Percentiles rank a stretch among this genome's conserved stretches.
phyloP scores from a whole-genome alignment of 2,888 invertebrate species.

The Belgica antarctica region DNA sequence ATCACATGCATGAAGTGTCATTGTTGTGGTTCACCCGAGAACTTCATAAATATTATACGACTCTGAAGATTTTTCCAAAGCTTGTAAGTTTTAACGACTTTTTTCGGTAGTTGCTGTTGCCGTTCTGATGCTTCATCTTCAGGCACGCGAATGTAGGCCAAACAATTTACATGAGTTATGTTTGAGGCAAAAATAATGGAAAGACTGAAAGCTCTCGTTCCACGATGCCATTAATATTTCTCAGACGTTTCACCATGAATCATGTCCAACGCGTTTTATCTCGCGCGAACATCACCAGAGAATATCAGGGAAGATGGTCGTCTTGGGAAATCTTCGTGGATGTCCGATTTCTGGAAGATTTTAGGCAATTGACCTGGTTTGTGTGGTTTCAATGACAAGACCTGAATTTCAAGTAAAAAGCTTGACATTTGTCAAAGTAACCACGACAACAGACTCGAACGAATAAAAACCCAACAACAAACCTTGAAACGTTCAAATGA shows the following conservation, averaged over 20 bases:
- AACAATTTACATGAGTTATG: constrained; percentile 4
- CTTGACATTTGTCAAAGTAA: too few relatives aligned
- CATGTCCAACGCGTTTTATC: constrained; percentile 15
- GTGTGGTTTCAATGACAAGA: too few relatives aligned
- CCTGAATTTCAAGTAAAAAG: too few relatives aligned
- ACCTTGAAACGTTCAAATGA: too few relatives aligned
- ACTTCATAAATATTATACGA: constrained; percentile 8
- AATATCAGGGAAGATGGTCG: too few relatives aligned
- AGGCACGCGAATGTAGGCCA: not conserved
- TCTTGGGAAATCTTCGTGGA: too few relatives aligned
- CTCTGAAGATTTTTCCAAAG: not conserved
- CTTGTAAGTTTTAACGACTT: constrained; percentile 10
- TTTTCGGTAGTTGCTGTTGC: not conserved
- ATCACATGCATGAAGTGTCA: not conserved
- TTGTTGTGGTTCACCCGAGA: not conserved
- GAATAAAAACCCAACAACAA: not conserved
- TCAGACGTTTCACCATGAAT: not conserved
- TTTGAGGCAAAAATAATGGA: not conserved
- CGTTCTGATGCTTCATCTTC: not conserved
- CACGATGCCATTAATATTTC: not conserved
- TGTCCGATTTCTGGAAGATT: too few relatives aligned
- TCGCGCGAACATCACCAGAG: too few relatives aligned
- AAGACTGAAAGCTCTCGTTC: not conserved
- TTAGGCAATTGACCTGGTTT: too few relatives aligned
- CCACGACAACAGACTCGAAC: too few relatives aligned